phyloP scores from a whole-genome alignment of 2,113 vertebrate genomes.

The Hemiprocne comata region DNA sequence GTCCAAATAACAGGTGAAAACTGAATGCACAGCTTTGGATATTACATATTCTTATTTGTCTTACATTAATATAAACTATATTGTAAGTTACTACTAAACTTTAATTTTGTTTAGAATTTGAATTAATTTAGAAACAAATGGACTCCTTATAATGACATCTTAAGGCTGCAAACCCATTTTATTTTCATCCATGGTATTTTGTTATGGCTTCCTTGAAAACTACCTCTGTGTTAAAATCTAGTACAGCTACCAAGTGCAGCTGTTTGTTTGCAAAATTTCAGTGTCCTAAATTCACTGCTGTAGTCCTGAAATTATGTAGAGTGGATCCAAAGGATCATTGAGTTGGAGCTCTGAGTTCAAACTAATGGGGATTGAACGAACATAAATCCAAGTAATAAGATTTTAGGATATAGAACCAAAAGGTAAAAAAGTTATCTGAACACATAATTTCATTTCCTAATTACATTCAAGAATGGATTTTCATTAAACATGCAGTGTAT shows the following conservation, averaged over 20 bases:
- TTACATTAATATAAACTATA: neutral
- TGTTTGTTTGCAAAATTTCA: neutral
- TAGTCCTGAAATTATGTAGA: neutral
- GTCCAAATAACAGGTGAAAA: neutral
- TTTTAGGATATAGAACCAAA: neutral
- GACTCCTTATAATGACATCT: neutral
- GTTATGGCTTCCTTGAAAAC: neutral
- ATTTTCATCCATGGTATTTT: neutral
- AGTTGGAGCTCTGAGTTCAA: neutral
- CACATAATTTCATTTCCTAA: neutral
- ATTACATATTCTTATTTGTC: neutral
- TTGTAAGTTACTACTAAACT: neutral
- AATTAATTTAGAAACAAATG: neutral
- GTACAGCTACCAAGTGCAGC: neutral
- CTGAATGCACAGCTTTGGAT: neutral
- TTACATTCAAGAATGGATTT: neutral
- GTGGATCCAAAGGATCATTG: neutral
- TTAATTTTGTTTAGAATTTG: neutral
- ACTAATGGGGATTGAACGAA: neutral
- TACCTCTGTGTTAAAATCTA: neutral
- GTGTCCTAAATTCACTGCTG: neutral
- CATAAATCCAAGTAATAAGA: neutral
- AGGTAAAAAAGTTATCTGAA: neutral
- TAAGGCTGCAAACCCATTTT: neutral
- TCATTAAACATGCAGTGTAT: neutral